Conservation (phyloP, 2,113 vertebrate species). For the Alexandromys fortis region DNA sequence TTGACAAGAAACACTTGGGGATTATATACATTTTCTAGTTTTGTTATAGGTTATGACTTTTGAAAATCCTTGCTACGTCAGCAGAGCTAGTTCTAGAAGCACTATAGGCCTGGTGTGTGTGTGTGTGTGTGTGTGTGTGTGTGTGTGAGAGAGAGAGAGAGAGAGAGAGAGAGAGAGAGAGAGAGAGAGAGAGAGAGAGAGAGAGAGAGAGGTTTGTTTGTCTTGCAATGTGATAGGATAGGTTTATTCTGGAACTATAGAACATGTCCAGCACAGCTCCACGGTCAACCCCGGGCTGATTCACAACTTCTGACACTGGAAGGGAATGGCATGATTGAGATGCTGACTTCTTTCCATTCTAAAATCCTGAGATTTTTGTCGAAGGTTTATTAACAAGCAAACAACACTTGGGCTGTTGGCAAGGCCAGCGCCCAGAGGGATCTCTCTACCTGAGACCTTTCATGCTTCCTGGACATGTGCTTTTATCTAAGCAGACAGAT, state of each 20-base stretch:
- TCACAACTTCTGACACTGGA: background rate
- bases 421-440: background rate
- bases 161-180: no score
- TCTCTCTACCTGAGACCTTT: background rate
- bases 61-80: background rate
- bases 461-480: background rate
- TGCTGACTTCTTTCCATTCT: background rate
- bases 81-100: background rate
- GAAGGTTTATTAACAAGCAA: background rate
- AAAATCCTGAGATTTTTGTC: slow-evolving; percentile 1
- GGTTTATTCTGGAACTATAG: background rate
- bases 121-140: background rate
- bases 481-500: background rate
- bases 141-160: background rate
- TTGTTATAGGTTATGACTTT: background rate
- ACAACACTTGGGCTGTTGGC: background rate
- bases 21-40: background rate
- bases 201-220: background rate
- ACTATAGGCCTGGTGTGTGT: background rate
- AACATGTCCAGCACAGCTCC: background rate
- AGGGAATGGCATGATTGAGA: background rate
- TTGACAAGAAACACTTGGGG: background rate
- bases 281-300: background rate
- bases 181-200: background rate
- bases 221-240: background rate